Evolutionary conservation across 37 sponge, comb jelly and placozoan genomes (phyloP).

Genomic region (Diacarnus erythraeanus): DNA sequence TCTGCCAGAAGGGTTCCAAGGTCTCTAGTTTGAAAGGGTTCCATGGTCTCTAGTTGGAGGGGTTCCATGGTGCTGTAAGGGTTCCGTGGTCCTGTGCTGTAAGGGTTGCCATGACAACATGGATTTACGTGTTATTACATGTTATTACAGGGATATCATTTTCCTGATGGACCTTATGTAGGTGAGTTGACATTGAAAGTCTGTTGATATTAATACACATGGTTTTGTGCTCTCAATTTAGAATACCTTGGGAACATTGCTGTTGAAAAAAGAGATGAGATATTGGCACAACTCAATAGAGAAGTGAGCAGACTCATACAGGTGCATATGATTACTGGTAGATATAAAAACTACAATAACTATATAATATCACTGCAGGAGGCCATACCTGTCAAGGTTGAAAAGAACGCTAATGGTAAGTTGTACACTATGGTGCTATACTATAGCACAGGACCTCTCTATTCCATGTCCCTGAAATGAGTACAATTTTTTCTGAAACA

Average conservation of each 20-base stretch:
- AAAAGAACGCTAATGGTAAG: conserved; percentile 43
- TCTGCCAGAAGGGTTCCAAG: too few relatives aligned
- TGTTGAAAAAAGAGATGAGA: conserved; percentile 62
- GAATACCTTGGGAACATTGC: conserved; percentile 76
- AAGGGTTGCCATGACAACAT: too few relatives aligned
- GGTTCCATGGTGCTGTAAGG: not conserved
- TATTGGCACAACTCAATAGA: conserved; percentile 36
- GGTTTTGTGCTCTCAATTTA: not conserved
- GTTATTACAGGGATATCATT: conserved; percentile 68
- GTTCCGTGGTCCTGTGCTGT: not conserved
- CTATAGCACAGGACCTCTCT: not conserved
- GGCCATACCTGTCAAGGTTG: conserved; percentile 10
- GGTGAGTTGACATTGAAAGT: conserved; percentile 54
- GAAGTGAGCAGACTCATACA: conserved; percentile 49
- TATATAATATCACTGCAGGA: conserved; percentile 14
- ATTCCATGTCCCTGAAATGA: too few relatives aligned
- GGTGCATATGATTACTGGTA: conserved; percentile 8
- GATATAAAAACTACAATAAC: too few relatives aligned
- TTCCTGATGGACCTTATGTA: conserved; percentile 79
- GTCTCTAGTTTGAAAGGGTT: too few relatives aligned
- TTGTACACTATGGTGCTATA: not conserved
- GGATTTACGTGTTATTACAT: too few relatives aligned
- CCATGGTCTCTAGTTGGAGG: too few relatives aligned
- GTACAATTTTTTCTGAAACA: too few relatives aligned
- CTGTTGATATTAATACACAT: not conserved